Evolutionary conservation across 2,797 vertebrate species (phyloP).

Genomic region (Prionace glauca): DNA sequence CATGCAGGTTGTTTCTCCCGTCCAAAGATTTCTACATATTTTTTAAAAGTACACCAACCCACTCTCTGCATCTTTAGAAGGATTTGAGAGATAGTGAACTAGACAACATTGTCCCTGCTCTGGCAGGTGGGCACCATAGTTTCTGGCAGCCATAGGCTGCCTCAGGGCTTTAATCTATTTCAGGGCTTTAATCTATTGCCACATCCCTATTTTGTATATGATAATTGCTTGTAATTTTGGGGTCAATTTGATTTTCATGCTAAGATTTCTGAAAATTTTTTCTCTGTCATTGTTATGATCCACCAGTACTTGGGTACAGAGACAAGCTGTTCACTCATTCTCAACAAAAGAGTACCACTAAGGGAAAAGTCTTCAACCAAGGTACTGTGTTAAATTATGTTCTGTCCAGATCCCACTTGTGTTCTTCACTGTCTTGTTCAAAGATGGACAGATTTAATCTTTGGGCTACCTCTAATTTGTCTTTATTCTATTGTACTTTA

Average conservation of each 20-base stretch:
- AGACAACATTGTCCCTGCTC: not conserved
- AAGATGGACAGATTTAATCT: not conserved
- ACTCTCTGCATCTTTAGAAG: not conserved
- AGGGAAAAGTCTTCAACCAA: constrained; percentile 78
- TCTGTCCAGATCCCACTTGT: constrained; percentile 45
- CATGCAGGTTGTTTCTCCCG: not conserved
- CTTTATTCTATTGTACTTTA: not conserved
- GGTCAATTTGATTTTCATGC: not conserved
- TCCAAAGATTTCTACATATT: not conserved
- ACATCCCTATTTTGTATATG: not conserved
- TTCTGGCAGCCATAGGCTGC: not conserved
- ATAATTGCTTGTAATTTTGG: not conserved
- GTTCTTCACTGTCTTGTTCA: not conserved
- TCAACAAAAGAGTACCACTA: constrained; percentile 80
- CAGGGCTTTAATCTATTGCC: not conserved
- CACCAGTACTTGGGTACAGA: constrained; percentile 90
- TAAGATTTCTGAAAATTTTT: constrained; percentile 54
- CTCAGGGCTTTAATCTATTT: not conserved
- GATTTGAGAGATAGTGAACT: not conserved
- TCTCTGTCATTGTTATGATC: constrained; percentile 63
- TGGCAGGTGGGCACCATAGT: not conserved
- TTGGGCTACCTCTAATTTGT: not conserved
- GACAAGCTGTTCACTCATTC: constrained; percentile 93
- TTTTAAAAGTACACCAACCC: not conserved
- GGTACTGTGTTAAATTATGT: constrained; percentile 70